phyloP scores from a whole-genome alignment of 2,113 vertebrate genomes.

The Eidolon helvum region DNA sequence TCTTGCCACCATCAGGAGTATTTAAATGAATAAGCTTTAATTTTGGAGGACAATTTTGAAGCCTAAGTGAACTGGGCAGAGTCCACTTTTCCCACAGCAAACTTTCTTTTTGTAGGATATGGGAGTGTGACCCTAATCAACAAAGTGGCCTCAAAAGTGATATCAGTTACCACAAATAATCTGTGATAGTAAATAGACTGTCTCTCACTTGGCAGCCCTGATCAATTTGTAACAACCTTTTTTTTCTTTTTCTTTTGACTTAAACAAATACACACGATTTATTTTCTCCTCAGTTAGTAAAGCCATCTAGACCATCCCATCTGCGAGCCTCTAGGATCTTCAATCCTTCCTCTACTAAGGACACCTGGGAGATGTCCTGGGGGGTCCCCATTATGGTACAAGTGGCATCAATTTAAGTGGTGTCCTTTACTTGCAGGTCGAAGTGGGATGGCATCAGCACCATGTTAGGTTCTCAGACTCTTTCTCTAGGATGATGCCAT shows the following conservation, averaged over 20 bases:
- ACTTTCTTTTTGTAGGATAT: neutral
- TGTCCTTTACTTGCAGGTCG: conserved; percentile 19
- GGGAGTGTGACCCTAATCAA: neutral
- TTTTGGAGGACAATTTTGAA: neutral
- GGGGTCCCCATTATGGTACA: neutral
- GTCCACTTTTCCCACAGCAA: neutral
- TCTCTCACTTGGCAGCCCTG: neutral
- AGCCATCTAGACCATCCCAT: neutral
- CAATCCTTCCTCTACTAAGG: neutral
- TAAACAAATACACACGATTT: neutral
- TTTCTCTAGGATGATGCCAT: conserved; percentile 29
- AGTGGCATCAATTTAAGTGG: neutral
- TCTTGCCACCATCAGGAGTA: neutral
- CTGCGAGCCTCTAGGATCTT: neutral
- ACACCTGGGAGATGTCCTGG: neutral
- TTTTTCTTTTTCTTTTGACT: neutral
- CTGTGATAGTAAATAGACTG: neutral
- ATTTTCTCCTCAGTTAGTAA: neutral
- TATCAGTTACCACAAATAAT: neutral
- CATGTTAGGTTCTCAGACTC: conserved; percentile 26
- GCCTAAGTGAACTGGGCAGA: neutral
- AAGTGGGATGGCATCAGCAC: conserved; percentile 23
- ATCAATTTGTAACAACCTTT: neutral
- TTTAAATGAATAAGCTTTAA: neutral
- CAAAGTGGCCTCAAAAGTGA: neutral